Base-by-base conservation (phyloP, 2,797 vertebrate genomes). In the Sarcoramphus papa region DNA sequence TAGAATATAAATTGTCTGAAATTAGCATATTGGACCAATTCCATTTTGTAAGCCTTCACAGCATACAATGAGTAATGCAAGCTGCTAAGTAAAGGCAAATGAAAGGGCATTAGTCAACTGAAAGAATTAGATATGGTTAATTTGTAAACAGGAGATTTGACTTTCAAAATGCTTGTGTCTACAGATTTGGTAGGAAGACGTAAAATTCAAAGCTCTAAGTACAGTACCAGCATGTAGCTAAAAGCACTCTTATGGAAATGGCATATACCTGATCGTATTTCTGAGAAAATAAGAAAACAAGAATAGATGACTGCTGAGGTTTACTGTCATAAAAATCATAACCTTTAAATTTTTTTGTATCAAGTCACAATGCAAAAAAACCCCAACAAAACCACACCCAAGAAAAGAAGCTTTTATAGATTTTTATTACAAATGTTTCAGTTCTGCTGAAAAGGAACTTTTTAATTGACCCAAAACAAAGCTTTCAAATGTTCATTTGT, bases 11-110 rank as follows among this genome's bases (percentile, higher is more conserved):
- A 93, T 82, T 12, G 73, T 70, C 85, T 86, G 59, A 73, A 92
- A 97, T 96, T 84, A 97, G 79, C 95, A 96, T 84, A 91, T 43
- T 97, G 93, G 92, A 92, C 54, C 57, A 30, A 62, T 78, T 90
- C 97, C 87, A 94, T 40, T 88, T 74, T 84, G 82, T 81, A 72
- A 73, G 82, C 31, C 31, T 84, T 33, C 47, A 17, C 14, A 78
- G 69, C 51, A 23, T 20, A 69, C 73, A 91, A 7, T 2, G 35
- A 92, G 35, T 40, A 92, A 76, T 63, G 73, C 50, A 59, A 83
- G 78, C 63, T 64, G 83, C 59, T 67, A 72, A 94, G 73, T 59
- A 68, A 88, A 93, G 72, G 85, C 69, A 76, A 93, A 37, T 90
- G 76, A 88, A 88, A 95, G 72, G 47, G 64, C 4, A 0, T 72